Evolutionary conservation across 2,113 vertebrate species (phyloP).

Genomic region (Myanophis thanlyinensis): DNA sequence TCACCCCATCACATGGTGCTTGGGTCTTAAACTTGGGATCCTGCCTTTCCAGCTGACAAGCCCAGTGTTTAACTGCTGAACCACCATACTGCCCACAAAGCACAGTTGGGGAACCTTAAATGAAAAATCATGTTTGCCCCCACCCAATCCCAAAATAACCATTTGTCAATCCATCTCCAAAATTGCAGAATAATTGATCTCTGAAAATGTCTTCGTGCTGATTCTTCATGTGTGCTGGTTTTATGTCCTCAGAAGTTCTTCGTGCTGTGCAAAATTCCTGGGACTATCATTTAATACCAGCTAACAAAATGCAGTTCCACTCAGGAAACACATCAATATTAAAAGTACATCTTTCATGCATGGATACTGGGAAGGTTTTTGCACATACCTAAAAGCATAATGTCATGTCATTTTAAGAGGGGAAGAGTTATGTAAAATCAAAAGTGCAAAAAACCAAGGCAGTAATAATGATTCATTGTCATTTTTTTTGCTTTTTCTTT

Average conservation of each 20-base stretch:
- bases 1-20: neutral
- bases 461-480: constrained; percentile 66
- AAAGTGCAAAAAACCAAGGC: constrained; percentile 50
- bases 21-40: neutral
- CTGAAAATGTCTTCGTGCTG: neutral
- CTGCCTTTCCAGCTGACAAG: neutral
- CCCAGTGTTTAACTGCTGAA: neutral
- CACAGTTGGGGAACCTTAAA: neutral
- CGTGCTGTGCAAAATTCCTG: neutral
- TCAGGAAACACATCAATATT: neutral
- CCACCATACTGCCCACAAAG: neutral
- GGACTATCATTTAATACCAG: neutral
- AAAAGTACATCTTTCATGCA: neutral
- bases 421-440: constrained; percentile 47
- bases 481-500: constrained; percentile 24
- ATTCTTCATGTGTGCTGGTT: neutral
- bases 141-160: too few relatives aligned
- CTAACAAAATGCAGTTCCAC: neutral
- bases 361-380: neutral
- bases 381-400: neutral
- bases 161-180: neutral
- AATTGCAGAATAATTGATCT: neutral
- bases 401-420: constrained; percentile 2
- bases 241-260: neutral
- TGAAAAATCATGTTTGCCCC: neutral